Percentiles rank a stretch among this genome's conserved stretches.
These are phyloP conservation scores for Mystacides longicornis DNA, from an alignment of 2,888 invertebrate genomes.

Conservation along the genomic window DNA sequence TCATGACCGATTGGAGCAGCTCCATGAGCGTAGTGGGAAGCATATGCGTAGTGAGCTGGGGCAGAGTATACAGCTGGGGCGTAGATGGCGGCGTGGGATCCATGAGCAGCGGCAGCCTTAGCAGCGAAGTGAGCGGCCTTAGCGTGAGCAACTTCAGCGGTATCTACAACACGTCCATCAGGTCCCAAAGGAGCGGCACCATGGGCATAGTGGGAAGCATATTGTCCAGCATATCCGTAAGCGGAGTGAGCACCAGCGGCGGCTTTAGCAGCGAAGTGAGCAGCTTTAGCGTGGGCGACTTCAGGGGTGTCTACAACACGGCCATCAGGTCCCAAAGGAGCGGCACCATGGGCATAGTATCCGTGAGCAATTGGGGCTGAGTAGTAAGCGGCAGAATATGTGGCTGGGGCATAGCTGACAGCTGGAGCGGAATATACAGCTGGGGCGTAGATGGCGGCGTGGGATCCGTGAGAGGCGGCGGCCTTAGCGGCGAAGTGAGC, in stretches of 20 bases:
- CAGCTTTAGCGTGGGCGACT: conserved; percentile 49
- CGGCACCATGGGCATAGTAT: conserved; percentile 9
- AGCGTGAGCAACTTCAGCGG: conserved; percentile 53
- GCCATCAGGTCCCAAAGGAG: conserved; percentile 13
- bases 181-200: not conserved
- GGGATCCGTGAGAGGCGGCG: conserved; percentile 28
- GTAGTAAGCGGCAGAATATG: not conserved
- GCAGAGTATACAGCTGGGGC: conserved; percentile 5
- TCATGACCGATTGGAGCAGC: conserved; percentile 18
- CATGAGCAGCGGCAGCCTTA: conserved; percentile 9
- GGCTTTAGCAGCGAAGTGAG: conserved; percentile 50
- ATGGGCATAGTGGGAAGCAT: conserved; percentile 26
- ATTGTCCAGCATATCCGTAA: conserved; percentile 36
- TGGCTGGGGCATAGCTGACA: not conserved
- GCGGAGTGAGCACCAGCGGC: conserved; percentile 5
- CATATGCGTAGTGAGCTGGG: not conserved
- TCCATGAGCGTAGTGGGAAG: conserved; percentile 10
- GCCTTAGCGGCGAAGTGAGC: conserved; percentile 30
- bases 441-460: conserved; percentile 9
- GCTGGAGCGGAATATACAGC: not conserved
- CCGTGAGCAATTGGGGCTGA: not conserved
- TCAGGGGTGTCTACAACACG: conserved; percentile 21
- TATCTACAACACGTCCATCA: conserved; percentile 34
- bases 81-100: conserved; percentile 21
- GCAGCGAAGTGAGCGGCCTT: conserved; percentile 53